These are phyloP conservation scores for Trichogramma pretiosum DNA, from an alignment of 1,140 invertebrate genomes.

Conservation along the genomic window DNA sequence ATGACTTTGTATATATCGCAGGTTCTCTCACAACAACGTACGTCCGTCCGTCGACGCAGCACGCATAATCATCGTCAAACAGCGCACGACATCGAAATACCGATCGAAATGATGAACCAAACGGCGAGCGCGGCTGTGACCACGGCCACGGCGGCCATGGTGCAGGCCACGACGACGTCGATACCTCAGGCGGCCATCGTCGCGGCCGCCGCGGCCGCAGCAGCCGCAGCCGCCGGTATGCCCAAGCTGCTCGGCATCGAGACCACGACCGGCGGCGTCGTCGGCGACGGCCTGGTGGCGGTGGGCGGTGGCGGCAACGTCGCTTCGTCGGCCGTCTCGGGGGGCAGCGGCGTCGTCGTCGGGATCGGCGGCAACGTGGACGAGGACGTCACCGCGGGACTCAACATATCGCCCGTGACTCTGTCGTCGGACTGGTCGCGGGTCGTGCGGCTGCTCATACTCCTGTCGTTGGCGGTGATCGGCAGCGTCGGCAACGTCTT, in stretches of 20 bases:
- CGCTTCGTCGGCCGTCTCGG: constrained; percentile 22
- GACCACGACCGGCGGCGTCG: constrained; percentile 17
- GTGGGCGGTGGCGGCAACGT: too few relatives aligned
- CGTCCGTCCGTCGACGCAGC: neutral
- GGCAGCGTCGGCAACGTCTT: constrained; percentile 68
- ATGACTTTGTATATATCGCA: too few relatives aligned
- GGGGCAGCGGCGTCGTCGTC: constrained; percentile 22
- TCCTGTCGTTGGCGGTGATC: constrained; percentile 55
- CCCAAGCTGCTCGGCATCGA: constrained; percentile 20
- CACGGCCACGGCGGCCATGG: neutral
- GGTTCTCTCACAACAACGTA: too few relatives aligned
- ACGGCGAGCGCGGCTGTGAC: neutral
- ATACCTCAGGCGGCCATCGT: neutral
- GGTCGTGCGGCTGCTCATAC: constrained; percentile 56
- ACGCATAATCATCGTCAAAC: too few relatives aligned
- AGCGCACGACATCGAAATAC: too few relatives aligned
- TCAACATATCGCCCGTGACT: constrained; percentile 52
- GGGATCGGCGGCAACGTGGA: constrained; percentile 10
- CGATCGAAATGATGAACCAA: too few relatives aligned
- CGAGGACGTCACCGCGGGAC: constrained; percentile 29
- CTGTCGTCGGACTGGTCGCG: constrained; percentile 60
- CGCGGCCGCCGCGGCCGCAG: neutral
- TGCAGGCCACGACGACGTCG: too few relatives aligned
- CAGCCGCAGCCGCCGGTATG: neutral
- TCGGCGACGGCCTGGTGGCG: constrained; percentile 22